A percentile compares a stretch with the other conserved stretches of the same genome.
phyloP scores from a whole-genome alignment of 2,113 vertebrate species.

The Notarius lentiginosus region DNA sequence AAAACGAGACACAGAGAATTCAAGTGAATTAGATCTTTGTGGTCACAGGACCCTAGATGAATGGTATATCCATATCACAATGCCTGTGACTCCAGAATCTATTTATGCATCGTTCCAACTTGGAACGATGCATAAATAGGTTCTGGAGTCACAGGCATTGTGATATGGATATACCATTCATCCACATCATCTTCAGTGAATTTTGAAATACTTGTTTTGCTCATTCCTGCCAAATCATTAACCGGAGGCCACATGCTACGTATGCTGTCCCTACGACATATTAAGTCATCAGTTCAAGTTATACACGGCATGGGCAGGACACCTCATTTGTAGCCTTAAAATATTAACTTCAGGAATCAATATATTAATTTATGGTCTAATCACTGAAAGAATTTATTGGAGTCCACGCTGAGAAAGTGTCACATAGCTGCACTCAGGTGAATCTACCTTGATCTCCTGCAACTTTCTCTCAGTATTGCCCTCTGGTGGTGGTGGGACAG shows the following conservation, averaged over 20 bases:
- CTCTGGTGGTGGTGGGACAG: slow-evolving; percentile 9
- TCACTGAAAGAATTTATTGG: neutral
- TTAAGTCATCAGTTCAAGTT: neutral
- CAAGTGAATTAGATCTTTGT: neutral
- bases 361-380: neutral
- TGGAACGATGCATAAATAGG: neutral
- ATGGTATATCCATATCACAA: too few species aligned
- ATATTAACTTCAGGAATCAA: neutral
- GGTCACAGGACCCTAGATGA: neutral
- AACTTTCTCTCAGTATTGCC: neutral
- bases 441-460: neutral
- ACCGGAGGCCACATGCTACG: neutral
- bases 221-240: neutral
- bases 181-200: neutral
- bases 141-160: neutral
- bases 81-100: too few species aligned
- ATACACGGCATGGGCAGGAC: neutral
- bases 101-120: neutral
- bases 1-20: neutral
- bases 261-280: neutral
- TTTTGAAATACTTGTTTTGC: neutral
- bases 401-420: slow-evolving; percentile 11
- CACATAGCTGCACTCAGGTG: slow-evolving; percentile 24
- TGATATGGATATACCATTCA: neutral
- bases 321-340: neutral